These are phyloP conservation scores for Abrostola tripartita DNA, from an alignment of 2,888 invertebrate genomes.

Conservation along the genomic window DNA sequence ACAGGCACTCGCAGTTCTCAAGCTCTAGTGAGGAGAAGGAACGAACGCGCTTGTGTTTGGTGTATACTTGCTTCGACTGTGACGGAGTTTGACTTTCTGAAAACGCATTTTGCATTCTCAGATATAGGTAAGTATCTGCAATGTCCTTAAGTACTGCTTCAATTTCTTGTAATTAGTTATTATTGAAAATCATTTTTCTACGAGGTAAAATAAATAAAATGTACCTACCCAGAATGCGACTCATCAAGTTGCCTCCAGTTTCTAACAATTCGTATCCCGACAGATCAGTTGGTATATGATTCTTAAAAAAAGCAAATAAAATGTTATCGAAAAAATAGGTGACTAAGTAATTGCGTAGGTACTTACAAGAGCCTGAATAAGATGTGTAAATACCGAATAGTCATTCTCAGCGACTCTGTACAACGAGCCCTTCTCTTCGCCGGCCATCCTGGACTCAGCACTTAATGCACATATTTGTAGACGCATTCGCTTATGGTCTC, in stretches of 20 bases:
- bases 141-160: not conserved
- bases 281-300: constrained; percentile 33
- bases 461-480: constrained; percentile 67
- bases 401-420: constrained; percentile 24
- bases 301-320: constrained; percentile 28
- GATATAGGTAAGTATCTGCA: not conserved
- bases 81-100: constrained; percentile 41
- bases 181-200: too few relatives aligned
- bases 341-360: too few relatives aligned
- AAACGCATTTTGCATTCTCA: not conserved
- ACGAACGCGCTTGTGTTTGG: constrained; percentile 63
- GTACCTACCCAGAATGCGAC: constrained; percentile 39
- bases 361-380: too few relatives aligned
- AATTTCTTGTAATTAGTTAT: not conserved
- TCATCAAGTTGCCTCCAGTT: constrained; percentile 45
- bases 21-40: constrained; percentile 87
- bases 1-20: constrained; percentile 87
- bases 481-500: constrained; percentile 64
- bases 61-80: constrained; percentile 28
- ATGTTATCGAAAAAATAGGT: too few relatives aligned
- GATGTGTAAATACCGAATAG: constrained; percentile 33
- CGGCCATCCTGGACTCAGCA: constrained; percentile 63
- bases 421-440: constrained; percentile 41
- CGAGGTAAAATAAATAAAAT: constrained; percentile 1
- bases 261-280: constrained; percentile 47